phyloP scores from a whole-genome alignment of 2,888 invertebrate genomes.

The Cataglyphis rosenhaueri region DNA sequence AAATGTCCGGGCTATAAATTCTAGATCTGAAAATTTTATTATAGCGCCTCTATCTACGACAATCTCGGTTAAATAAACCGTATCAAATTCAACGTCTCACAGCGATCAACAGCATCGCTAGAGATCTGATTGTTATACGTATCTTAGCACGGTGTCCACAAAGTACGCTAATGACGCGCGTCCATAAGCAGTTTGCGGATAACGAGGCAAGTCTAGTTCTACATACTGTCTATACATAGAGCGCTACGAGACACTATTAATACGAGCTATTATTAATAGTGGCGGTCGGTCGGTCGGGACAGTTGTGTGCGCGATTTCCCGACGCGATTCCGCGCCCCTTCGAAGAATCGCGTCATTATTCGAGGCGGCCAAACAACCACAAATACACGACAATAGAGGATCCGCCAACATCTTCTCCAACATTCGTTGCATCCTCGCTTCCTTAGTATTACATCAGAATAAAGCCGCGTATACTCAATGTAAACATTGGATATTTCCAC shows the following conservation, averaged over 20 bases:
- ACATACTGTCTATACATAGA: slow-evolving; percentile 51
- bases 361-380: slow-evolving; percentile 17
- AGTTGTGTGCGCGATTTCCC: slow-evolving; percentile 47
- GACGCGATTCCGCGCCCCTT: slow-evolving; percentile 34
- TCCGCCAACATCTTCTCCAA: not conserved
- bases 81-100: slow-evolving; percentile 7
- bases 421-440: slow-evolving; percentile 14
- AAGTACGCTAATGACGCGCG: slow-evolving; percentile 53
- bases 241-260: slow-evolving; percentile 71
- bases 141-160: not conserved
- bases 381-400: slow-evolving; percentile 22
- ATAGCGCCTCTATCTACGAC: not conserved
- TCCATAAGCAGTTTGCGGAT: slow-evolving; percentile 40
- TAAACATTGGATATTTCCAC: not conserved
- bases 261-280: slow-evolving; percentile 78
- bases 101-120: slow-evolving; percentile 14
- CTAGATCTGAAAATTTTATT: too few relatives aligned
- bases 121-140: not conserved
- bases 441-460: not conserved
- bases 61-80: not conserved
- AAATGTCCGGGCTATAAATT: too few relatives aligned
- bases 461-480: not conserved
- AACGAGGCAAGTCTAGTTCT: slow-evolving; percentile 34
- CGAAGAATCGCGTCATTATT: slow-evolving; percentile 31
- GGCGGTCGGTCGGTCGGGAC: slow-evolving; percentile 44